A percentile compares a stretch with the other conserved stretches of the same genome.
phyloP scores from a whole-genome alignment of 2,797 vertebrate genomes.

The Chiloscyllium punctatum region DNA sequence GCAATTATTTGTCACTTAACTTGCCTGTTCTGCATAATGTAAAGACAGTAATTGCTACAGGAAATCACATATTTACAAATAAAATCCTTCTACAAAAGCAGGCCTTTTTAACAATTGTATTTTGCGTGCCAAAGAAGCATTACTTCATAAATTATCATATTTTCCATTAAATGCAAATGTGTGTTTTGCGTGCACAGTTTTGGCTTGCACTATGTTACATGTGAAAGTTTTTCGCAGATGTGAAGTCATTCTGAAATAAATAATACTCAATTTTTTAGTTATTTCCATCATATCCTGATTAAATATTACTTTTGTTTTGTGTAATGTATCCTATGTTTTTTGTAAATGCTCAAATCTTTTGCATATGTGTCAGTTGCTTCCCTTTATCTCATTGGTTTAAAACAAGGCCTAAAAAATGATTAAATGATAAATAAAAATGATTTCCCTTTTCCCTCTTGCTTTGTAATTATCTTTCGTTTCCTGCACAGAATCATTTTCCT shows the following conservation, averaged over 20 bases:
- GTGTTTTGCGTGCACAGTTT: not conserved
- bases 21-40: conserved; percentile 47
- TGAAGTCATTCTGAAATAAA: not conserved
- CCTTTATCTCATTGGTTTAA: not conserved
- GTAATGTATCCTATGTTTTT: not conserved
- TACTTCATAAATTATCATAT: not conserved
- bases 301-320: not conserved
- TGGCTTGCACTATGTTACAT: not conserved
- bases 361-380: not conserved
- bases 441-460: not conserved
- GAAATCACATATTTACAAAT: conserved; percentile 47
- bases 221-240: not conserved
- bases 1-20: conserved; percentile 49
- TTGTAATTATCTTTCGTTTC: not conserved
- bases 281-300: not conserved
- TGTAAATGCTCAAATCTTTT: not conserved
- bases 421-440: too few relatives aligned
- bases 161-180: not conserved
- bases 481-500: not conserved
- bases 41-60: conserved; percentile 48
- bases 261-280: not conserved
- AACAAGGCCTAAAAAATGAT: not conserved
- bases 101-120: conserved; percentile 20
- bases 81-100: conserved; percentile 39
- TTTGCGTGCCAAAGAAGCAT: conserved; percentile 24